phyloP scores from a whole-genome alignment of 2,797 vertebrate species.

The Naso thynnoides region DNA sequence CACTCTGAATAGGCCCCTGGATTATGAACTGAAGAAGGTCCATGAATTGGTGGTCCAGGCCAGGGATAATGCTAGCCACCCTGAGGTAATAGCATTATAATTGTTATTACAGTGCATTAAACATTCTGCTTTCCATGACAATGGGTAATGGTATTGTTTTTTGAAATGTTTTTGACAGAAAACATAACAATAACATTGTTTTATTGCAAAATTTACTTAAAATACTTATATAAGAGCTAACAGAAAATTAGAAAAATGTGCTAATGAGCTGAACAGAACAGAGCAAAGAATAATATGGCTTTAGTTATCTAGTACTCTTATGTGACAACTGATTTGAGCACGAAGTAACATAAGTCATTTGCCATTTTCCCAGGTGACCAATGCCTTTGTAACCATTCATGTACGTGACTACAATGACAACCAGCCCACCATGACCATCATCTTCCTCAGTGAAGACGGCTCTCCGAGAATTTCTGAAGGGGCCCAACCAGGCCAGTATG shows the following conservation, averaged over 20 bases:
- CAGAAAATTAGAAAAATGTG: background rate
- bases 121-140: background rate
- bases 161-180: background rate
- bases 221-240: background rate
- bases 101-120: conserved; percentile 8
- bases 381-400: conserved; percentile 96
- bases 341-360: conserved; percentile 9
- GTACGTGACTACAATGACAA: conserved; percentile 98
- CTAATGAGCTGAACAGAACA: background rate
- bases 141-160: background rate
- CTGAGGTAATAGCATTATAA: conserved; percentile 82
- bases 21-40: conserved; percentile 94
- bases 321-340: background rate
- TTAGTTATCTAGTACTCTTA: too few relatives aligned
- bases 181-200: background rate
- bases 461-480: conserved; percentile 96
- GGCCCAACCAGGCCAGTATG: conserved; percentile 96
- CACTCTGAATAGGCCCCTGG: conserved; percentile 92
- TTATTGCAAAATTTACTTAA: background rate
- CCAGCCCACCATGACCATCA: conserved; percentile 99
- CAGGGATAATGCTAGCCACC: conserved; percentile 92
- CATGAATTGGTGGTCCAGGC: conserved; percentile 98
- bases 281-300: too few relatives aligned
- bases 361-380: conserved; percentile 84
- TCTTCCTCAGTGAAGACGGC: conserved; percentile 97